Conservation (phyloP, 2,888 invertebrate species). For the Drosophila anomalipes region DNA sequence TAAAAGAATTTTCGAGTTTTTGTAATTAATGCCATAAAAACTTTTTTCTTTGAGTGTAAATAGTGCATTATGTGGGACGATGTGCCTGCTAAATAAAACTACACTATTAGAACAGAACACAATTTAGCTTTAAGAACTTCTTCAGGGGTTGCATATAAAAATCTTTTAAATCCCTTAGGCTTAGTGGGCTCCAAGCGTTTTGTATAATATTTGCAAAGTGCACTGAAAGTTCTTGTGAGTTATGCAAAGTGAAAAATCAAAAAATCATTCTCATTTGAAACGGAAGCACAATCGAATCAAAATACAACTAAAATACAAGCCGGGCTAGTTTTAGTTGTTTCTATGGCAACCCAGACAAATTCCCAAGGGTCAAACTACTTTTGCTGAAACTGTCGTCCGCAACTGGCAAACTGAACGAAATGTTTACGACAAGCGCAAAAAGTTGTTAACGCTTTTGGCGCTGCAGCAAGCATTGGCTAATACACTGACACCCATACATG, state of each 20-base stretch:
- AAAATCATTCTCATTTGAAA: conserved; percentile 9
- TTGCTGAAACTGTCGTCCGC: conserved; percentile 49
- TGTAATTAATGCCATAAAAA: not conserved
- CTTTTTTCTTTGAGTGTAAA: not conserved
- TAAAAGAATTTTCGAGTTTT: not conserved
- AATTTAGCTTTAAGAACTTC: not conserved
- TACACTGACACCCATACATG: conserved; percentile 9
- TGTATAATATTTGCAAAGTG: not conserved
- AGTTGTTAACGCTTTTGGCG: conserved; percentile 47
- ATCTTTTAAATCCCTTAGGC: not conserved
- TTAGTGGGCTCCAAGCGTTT: not conserved
- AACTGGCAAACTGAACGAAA: conserved; percentile 59
- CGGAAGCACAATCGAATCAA: conserved; percentile 20
- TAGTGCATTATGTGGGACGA: not conserved
- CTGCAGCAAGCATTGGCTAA: conserved; percentile 34
- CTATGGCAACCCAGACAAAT: conserved; percentile 38
- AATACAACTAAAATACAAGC: conserved; percentile 20
- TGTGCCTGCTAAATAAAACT: not conserved
- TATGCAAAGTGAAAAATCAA: conserved; percentile 11
- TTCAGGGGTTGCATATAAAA: not conserved
- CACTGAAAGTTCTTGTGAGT: not conserved
- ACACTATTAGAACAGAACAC: not conserved
- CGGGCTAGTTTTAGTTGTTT: conserved; percentile 18
- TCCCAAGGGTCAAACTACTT: conserved; percentile 65
- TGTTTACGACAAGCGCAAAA: conserved; percentile 58